A percentile compares a stretch with the other conserved stretches of the same genome.
These are phyloP conservation scores for Strigamia crassipes DNA, from an alignment of 2,888 invertebrate species.

Conservation along the genomic window DNA sequence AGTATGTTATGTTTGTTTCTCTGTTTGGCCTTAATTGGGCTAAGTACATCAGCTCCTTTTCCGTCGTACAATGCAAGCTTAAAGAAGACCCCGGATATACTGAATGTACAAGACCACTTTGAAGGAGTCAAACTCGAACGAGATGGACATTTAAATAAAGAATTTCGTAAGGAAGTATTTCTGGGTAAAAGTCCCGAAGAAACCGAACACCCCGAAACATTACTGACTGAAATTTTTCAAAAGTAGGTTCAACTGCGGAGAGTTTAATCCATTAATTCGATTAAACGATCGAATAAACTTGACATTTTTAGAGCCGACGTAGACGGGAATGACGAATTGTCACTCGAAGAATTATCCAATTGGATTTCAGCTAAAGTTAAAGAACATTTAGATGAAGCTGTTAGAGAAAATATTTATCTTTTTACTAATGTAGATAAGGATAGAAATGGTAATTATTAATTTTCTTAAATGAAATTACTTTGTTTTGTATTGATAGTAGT, in stretches of 20 bases:
- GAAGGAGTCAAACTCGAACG: slow-evolving; percentile 61
- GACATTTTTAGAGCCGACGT: slow-evolving; percentile 66
- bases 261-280: not conserved
- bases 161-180: slow-evolving; percentile 61
- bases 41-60: not conserved
- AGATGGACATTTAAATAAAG: slow-evolving; percentile 61
- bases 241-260: slow-evolving; percentile 46
- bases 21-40: not conserved
- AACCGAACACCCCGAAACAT: slow-evolving; percentile 49
- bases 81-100: not conserved
- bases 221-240: slow-evolving; percentile 50
- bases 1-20: not conserved
- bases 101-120: slow-evolving; percentile 57
- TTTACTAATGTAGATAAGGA: slow-evolving; percentile 70
- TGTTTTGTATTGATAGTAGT: not conserved
- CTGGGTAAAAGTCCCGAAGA: slow-evolving; percentile 57
- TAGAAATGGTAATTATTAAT: slow-evolving; percentile 64
- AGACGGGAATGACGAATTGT: slow-evolving; percentile 65
- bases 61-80: not conserved
- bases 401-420: slow-evolving; percentile 69
- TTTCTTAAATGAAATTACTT: not conserved
- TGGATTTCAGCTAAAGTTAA: slow-evolving; percentile 72
- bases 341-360: slow-evolving; percentile 67
- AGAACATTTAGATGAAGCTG: slow-evolving; percentile 71
- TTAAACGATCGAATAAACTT: not conserved